Conservation (phyloP, 2,113 vertebrate genomes). For the Cepphus grylle region DNA sequence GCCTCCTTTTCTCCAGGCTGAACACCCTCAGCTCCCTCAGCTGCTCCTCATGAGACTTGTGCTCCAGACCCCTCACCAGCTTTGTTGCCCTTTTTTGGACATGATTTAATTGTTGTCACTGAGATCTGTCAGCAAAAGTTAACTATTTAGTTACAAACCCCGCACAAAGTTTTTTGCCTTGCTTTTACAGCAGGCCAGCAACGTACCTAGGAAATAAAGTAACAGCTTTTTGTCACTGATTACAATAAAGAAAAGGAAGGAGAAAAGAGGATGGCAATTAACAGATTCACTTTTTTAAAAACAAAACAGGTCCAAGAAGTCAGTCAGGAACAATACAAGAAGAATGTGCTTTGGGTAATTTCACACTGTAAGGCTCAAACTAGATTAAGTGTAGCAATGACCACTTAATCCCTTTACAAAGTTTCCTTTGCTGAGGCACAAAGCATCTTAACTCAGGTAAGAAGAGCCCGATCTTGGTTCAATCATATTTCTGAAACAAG, state of each 20-base stretch:
- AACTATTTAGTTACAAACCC: neutral
- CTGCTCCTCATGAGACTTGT: neutral
- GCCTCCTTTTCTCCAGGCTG: neutral
- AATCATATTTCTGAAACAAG: neutral
- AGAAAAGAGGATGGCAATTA: neutral
- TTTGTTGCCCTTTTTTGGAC: neutral
- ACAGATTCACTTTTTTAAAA: neutral
- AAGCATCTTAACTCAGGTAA: neutral
- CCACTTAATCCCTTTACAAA: neutral
- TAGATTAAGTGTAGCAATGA: neutral
- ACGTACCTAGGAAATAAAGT: neutral
- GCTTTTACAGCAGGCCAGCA: neutral
- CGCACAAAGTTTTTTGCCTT: neutral
- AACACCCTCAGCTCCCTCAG: neutral
- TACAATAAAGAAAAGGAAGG: neutral
- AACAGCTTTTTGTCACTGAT: neutral
- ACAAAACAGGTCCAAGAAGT: neutral
- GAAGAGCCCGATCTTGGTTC: neutral
- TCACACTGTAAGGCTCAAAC: neutral
- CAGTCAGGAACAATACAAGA: neutral
- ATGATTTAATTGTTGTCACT: constrained; percentile 8
- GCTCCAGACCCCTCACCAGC: neutral
- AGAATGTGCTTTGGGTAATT: neutral
- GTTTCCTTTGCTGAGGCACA: neutral
- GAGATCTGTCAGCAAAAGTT: constrained; percentile 4